Evolutionary conservation across 1,140 invertebrate species (phyloP), one percentile per base, ranked within the genome.

Genomic region (Limonius californicus): DNA sequence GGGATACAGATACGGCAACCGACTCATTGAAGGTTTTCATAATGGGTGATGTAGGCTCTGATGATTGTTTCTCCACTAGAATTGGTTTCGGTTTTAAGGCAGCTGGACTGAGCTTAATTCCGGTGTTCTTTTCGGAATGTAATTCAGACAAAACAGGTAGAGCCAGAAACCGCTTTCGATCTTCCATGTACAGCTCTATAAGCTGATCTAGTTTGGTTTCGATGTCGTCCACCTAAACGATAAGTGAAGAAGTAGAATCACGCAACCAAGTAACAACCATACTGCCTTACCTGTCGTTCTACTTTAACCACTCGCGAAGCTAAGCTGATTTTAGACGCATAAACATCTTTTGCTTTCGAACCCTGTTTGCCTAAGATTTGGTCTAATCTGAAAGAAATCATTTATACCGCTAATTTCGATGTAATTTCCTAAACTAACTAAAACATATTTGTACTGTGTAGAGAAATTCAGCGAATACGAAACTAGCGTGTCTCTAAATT

Each of bases 221-320:
- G 77, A 94, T 94, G 76, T 95, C 92, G 75, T 95, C 93, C 70
- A 95, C 91, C 92, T 95, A 76, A 27, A 27, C 9, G 9, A 27
- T n/a, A n/a, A n/a, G n/a, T n/a, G 53, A 58, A 54, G 14, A 53
- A 43, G 45, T n/a, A n/a, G n/a, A n/a, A n/a, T n/a, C n/a, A n/a
- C n/a, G n/a, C n/a, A n/a, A n/a, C n/a, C n/a, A n/a, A n/a, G n/a
- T n/a, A n/a, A n/a, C n/a, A n/a, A n/a, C n/a, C 15, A 45, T 8
- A 18, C n/a, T 7, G 4, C 4, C 64, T 65, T 82, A 95, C 94
- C 85, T 94, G 91, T 85, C 94, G 84, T 83, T 97, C 95, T 70
- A 96, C 91, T 83, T 96, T 96, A 55, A 97, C 93, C 70, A 97
- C 89, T 77, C 95, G 84, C 66, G 91, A 93, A 66, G 94, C 92